Percentiles rank a stretch among this genome's conserved stretches.
phyloP scores from a whole-genome alignment of 2,113 vertebrate genomes.

The Morone chrysops region DNA sequence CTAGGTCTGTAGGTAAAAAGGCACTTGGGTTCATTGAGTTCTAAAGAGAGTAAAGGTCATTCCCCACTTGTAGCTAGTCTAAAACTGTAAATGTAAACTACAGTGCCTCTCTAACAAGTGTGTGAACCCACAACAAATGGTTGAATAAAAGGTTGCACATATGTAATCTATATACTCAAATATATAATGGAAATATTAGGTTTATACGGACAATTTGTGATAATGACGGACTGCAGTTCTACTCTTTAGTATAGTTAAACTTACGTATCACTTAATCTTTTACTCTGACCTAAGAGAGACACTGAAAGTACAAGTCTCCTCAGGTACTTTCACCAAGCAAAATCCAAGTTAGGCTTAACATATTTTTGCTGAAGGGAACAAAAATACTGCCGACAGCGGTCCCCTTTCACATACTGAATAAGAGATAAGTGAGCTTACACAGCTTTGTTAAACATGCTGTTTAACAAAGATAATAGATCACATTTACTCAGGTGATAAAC shows the following conservation, averaged over 20 bases:
- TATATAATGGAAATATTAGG: background rate
- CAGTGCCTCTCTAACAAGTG: background rate
- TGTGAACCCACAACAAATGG: background rate
- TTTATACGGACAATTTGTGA: too few species aligned
- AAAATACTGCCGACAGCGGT: slow-evolving; percentile 16
- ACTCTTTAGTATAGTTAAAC: background rate
- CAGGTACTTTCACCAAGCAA: background rate
- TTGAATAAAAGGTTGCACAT: background rate
- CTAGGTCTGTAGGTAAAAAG: slow-evolving; percentile 50
- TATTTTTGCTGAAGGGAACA: slow-evolving; percentile 40
- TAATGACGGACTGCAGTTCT: background rate
- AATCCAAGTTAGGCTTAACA: background rate
- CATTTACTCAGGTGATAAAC: background rate
- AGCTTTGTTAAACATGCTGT: slow-evolving; percentile 5
- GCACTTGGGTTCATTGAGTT: slow-evolving; percentile 22
- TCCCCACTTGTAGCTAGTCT: background rate
- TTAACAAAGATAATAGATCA: slow-evolving; percentile 22
- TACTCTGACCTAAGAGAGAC: background rate
- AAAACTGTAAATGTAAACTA: background rate
- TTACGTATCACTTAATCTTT: background rate
- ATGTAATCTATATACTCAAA: background rate
- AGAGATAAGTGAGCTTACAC: slow-evolving; percentile 38
- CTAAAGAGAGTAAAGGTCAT: slow-evolving; percentile 13
- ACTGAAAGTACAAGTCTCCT: background rate
- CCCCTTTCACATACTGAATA: slow-evolving; percentile 27